A percentile compares a stretch with the other conserved stretches of the same genome.
Evolutionary conservation across 2,797 vertebrate genomes (phyloP).

Genomic region (Anguilla megastoma): DNA sequence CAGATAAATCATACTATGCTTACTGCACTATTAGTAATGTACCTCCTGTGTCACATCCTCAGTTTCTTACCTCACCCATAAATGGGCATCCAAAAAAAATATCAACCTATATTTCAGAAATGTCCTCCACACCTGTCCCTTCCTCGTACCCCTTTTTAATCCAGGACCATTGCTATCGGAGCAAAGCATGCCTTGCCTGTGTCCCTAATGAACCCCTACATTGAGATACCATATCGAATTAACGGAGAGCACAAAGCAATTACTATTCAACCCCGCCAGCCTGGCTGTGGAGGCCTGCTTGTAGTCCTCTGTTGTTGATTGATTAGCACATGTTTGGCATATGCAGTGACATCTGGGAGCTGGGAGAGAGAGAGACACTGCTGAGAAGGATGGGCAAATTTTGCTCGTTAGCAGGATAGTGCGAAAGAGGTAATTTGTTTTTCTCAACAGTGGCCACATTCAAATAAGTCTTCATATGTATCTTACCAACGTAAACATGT

Average conservation of each 20-base stretch:
- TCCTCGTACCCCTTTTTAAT: background rate
- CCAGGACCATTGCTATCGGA: background rate
- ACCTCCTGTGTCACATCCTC: background rate
- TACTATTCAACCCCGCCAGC: constrained; percentile 56
- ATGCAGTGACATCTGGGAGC: background rate
- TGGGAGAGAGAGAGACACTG: background rate
- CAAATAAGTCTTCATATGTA: background rate
- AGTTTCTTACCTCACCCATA: background rate
- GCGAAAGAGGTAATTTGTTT: background rate
- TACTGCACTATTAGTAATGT: background rate
- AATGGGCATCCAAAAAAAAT: background rate
- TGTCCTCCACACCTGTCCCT: background rate
- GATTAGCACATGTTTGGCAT: background rate
- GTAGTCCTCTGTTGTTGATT: constrained; percentile 48
- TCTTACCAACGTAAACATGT: background rate
- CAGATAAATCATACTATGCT: background rate
- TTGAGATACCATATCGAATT: constrained; percentile 65
- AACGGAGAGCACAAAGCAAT: constrained; percentile 66
- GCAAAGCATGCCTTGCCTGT: background rate
- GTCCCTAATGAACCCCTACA: constrained; percentile 56
- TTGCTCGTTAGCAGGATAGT: too few species aligned
- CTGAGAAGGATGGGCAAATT: background rate
- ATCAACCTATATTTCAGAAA: background rate
- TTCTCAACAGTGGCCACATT: background rate
- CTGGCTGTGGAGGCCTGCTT: constrained; percentile 36